Percentiles rank a stretch among this genome's conserved stretches.
Evolutionary conservation across 2,113 vertebrate species (phyloP).

Genomic region (Otolemur garnettii): DNA sequence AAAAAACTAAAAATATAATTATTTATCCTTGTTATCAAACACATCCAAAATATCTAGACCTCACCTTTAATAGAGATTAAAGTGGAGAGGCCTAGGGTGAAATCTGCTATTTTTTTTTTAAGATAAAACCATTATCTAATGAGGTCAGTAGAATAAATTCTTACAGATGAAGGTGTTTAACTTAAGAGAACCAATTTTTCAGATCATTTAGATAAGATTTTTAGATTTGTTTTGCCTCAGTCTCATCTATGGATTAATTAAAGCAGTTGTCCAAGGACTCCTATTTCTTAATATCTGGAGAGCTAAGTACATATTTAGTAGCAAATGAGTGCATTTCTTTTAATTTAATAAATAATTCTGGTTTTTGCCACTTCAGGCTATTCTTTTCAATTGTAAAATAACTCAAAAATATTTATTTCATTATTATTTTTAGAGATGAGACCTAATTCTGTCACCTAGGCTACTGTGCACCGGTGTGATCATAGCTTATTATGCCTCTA

Average conservation of each 20-base stretch:
- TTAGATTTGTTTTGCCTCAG: neutral
- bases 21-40: neutral
- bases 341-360: neutral
- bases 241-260: conserved; percentile 6
- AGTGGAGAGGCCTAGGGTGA: neutral
- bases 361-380: neutral
- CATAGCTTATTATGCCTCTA: no score
- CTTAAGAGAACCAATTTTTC: neutral
- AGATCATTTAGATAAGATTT: neutral
- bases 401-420: neutral
- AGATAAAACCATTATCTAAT: neutral
- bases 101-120: neutral
- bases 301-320: neutral
- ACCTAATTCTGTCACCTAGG: no score
- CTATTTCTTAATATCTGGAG: neutral
- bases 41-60: neutral
- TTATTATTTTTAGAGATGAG: no score
- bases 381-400: neutral
- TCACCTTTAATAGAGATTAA: neutral
- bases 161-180: conserved; percentile 3
- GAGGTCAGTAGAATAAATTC: neutral
- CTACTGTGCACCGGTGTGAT: no score
- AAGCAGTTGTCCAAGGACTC: neutral
- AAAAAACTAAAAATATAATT: conserved; percentile 27
- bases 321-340: neutral